Evolutionary conservation across 2,113 vertebrate species (phyloP).

Genomic region (Conger conger): DNA sequence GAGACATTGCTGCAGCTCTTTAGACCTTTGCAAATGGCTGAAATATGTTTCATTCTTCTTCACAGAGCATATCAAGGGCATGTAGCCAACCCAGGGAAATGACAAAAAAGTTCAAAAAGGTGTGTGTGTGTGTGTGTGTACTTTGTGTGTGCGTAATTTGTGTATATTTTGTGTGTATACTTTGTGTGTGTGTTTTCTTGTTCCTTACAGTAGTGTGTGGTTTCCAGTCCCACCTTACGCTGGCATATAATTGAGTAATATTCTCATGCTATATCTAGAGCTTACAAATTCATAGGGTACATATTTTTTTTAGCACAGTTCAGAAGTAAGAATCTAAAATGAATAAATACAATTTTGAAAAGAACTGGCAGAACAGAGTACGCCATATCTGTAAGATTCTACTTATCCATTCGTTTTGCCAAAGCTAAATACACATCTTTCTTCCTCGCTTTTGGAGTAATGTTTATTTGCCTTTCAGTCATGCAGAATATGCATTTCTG

Average conservation of each 20-base stretch:
- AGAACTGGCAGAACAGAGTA: background rate
- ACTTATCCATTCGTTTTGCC: background rate
- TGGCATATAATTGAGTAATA: background rate
- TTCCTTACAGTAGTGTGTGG: background rate
- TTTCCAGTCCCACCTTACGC: background rate
- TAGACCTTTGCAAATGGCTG: background rate
- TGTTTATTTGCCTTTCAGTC: background rate
- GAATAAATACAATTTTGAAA: background rate
- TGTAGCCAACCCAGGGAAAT: background rate
- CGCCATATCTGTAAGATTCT: background rate
- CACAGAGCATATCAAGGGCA: background rate
- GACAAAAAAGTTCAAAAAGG: background rate
- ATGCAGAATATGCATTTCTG: background rate
- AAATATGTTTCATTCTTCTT: constrained; percentile 2
- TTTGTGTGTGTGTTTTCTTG: no score
- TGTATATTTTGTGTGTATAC: background rate
- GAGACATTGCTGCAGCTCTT: background rate
- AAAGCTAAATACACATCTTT: background rate
- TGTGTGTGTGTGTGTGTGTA: background rate
- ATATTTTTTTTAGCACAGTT: background rate
- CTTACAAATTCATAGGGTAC: background rate
- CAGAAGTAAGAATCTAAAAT: background rate
- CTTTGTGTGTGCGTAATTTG: no score
- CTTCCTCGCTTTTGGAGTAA: background rate
- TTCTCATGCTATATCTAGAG: background rate